Conservation (phyloP, 1,140 invertebrate genomes). For the Microplitis demolitor region DNA sequence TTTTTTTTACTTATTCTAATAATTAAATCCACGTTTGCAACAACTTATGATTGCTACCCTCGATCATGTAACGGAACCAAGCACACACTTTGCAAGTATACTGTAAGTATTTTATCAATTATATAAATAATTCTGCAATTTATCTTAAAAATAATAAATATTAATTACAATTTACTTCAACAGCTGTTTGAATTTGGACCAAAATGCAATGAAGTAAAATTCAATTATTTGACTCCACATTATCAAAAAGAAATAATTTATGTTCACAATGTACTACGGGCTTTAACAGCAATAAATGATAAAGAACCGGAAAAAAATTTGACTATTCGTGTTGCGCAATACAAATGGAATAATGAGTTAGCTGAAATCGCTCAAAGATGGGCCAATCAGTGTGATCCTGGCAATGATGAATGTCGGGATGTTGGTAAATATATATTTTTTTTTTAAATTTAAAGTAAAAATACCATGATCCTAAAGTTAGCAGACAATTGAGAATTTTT, state of each 20-base stretch:
- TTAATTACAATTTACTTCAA: too few relatives aligned
- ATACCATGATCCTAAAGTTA: too few relatives aligned
- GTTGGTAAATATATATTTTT: conserved; percentile 28
- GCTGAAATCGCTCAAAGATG: conserved; percentile 15
- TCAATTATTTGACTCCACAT: not conserved
- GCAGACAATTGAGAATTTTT: too few relatives aligned
- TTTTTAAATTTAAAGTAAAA: not conserved
- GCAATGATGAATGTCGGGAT: conserved; percentile 18
- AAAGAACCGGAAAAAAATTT: not conserved
- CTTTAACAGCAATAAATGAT: not conserved
- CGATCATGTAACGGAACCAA: too few relatives aligned
- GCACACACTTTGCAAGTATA: too few relatives aligned
- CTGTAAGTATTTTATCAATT: too few relatives aligned
- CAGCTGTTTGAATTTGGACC: not conserved
- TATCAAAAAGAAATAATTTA: not conserved
- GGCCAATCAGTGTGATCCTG: conserved; percentile 16
- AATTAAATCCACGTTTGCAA: too few relatives aligned
- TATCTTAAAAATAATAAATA: too few relatives aligned
- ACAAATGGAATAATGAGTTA: conserved; percentile 9
- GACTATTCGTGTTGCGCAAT: not conserved
- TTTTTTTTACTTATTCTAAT: too few relatives aligned
- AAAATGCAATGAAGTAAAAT: not conserved
- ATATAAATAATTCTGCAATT: too few relatives aligned
- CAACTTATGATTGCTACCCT: too few relatives aligned
- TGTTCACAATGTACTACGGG: not conserved